Evolutionary conservation across 2,797 vertebrate species (phyloP), one percentile per base, ranked within the genome.

Genomic region (Alauda arvensis): DNA sequence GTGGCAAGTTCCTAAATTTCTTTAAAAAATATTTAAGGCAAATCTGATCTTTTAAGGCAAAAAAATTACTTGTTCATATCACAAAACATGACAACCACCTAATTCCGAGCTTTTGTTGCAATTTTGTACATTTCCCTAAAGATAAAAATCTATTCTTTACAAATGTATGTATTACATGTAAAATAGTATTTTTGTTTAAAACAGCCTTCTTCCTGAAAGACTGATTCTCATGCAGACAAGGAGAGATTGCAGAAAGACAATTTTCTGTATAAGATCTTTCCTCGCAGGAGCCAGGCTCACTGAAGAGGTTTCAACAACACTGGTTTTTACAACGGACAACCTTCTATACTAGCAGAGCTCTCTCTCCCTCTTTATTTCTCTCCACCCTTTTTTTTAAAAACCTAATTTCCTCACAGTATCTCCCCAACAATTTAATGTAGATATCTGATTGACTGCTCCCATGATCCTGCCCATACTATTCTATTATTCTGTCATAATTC

Each of bases 401-500:
- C 29, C 56, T 85, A 12, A 90, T 76, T 90, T 85, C 87, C 70
- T 67, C 60, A 40, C 28, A 72, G 1, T 57, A 59, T 48, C 78
- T 82, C 76, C 67, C 48, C 61, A 84, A 45, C 33, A 92, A 66
- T 72, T 92, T 87, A 87, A 75, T 3, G 1, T 3, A 11, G 29
- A 48, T 82, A 90, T 62, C 42, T 76, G 69, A 85, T n/a, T 63
- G 72, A 87, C 69, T 88, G 59, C 34, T 88, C 11, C 62, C 60
- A 48, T 2, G 6, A 81, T 88, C 65, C 53, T 78, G 42, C 17
- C 39, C 74, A 34, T 63, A 67, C 74, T 80, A 70, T 68, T 89
- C 70, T 78, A 80, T 75, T 81, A 87, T 74, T 88, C 63, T 48
- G 39, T 83, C 90, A 85, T 76, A 87, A 83, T 81, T 92, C 67